phyloP scores from a whole-genome alignment of 2,113 vertebrate species.

The Phaetusa simplex region DNA sequence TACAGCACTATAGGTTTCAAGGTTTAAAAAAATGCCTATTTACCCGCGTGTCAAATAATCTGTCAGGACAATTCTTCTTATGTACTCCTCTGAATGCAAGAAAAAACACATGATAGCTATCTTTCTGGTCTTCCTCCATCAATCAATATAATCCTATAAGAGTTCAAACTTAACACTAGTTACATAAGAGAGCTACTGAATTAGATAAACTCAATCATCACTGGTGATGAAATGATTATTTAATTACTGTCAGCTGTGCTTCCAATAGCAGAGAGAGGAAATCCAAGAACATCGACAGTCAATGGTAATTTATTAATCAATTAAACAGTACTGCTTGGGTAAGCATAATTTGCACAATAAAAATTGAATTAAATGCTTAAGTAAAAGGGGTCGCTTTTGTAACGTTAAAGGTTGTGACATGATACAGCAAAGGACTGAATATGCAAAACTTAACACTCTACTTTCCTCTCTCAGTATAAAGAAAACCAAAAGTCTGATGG shows the following conservation, averaged over 20 bases:
- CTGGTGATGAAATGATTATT: constrained; percentile 77
- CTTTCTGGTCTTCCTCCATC: constrained; percentile 10
- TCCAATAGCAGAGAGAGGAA: constrained; percentile 68
- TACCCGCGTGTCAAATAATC: neutral
- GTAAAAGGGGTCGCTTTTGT: constrained; percentile 10
- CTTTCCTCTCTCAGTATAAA: neutral
- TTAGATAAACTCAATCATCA: constrained; percentile 69
- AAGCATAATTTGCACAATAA: constrained; percentile 71
- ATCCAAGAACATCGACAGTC: constrained; percentile 56
- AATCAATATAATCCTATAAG: constrained; percentile 66
- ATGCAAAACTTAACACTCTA: neutral
- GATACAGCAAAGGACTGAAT: neutral
- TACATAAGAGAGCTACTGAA: constrained; percentile 62
- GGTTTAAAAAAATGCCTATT: neutral
- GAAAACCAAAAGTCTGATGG: neutral
- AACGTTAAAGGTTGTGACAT: constrained; percentile 23
- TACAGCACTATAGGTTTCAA: neutral
- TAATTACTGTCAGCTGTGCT: constrained; percentile 75
- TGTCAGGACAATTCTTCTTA: neutral
- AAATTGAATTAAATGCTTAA: constrained; percentile 71
- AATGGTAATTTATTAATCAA: constrained; percentile 77
- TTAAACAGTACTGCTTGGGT: constrained; percentile 66
- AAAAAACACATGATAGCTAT: neutral
- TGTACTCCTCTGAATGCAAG: neutral
- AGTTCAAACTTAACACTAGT: constrained; percentile 63